phyloP scores from a whole-genome alignment of 2,888 invertebrate genomes.

The Hydropsyche betteni region DNA sequence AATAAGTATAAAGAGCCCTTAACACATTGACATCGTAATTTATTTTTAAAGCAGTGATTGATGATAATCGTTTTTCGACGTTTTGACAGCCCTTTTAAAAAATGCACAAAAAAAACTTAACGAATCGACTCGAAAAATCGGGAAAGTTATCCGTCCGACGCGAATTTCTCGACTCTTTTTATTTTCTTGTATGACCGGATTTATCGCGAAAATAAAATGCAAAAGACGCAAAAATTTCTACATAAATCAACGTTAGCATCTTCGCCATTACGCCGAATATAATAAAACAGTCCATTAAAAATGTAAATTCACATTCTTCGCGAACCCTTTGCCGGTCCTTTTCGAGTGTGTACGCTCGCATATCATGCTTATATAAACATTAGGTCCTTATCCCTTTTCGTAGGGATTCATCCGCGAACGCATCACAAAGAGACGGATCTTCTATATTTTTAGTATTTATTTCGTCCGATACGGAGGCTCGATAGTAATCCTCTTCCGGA shows the following conservation, averaged over 20 bases:
- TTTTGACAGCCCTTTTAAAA: constrained; percentile 10
- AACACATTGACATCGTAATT: background rate
- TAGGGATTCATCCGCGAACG: constrained; percentile 9
- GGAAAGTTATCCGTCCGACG: no score
- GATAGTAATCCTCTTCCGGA: constrained; percentile 18
- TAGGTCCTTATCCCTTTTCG: constrained; percentile 38
- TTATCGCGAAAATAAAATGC: background rate
- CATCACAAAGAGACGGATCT: constrained; percentile 4
- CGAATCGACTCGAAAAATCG: background rate
- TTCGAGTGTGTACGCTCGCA: constrained; percentile 22
- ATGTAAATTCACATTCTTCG: constrained; percentile 38
- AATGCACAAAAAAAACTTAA: background rate
- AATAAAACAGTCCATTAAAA: constrained; percentile 38
- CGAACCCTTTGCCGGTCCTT: constrained; percentile 20
- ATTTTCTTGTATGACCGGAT: background rate
- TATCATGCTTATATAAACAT: constrained; percentile 38
- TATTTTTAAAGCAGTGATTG: constrained; percentile 12
- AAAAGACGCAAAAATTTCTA: background rate
- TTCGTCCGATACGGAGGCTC: constrained; percentile 19
- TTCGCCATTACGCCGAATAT: constrained; percentile 22
- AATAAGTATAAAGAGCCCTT: background rate
- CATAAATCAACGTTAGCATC: constrained; percentile 11
- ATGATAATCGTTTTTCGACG: constrained; percentile 24
- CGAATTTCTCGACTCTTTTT: no score
- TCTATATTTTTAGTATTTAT: background rate